phyloP scores from a whole-genome alignment of 2,113 vertebrate species.

The Oxygymnocypris stewartii region DNA sequence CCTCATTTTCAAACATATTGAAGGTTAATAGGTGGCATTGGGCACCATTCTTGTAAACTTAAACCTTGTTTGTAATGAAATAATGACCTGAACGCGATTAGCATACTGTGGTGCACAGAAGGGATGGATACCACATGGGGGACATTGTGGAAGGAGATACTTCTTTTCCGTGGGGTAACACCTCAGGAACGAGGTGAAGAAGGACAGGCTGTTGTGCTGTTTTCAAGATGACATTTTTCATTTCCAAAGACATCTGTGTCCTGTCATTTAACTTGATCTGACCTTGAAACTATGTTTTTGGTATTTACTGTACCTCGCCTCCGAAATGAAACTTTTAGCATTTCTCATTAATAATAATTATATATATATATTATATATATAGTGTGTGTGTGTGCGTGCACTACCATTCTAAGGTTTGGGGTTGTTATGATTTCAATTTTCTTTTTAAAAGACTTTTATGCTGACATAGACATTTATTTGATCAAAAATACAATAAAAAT shows the following conservation, averaged over 20 bases:
- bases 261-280: conserved; percentile 30
- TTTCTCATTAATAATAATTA: not conserved
- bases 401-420: no score
- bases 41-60: conserved; percentile 23
- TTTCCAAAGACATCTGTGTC: conserved; percentile 34
- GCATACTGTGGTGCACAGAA: conserved; percentile 25
- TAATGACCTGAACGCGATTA: conserved; percentile 39
- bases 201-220: conserved; percentile 32
- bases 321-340: not conserved
- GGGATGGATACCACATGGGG: conserved; percentile 8
- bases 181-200: conserved; percentile 26
- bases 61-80: conserved; percentile 39
- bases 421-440: no score
- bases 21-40: conserved; percentile 45
- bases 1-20: conserved; percentile 32
- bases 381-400: no score
- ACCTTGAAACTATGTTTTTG: conserved; percentile 19
- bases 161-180: conserved; percentile 21
- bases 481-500: no score
- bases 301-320: not conserved
- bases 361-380: no score
- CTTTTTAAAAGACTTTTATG: no score
- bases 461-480: no score
- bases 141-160: not conserved
- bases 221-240: conserved; percentile 15